Evolutionary conservation across 2,113 vertebrate species (phyloP).

Genomic region (rabbit (Oryctolagus cuniculus)): mOryCun1.1 NC_091453.1:6408501-6409000

Average conservation of each 20-base stretch:
- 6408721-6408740: slow-evolving; percentile 72
- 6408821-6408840: slow-evolving; percentile 75
- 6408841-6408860: slow-evolving; percentile 88
- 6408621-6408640: slow-evolving; percentile 81
- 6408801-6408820: slow-evolving; percentile 66
- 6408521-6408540: background rate
- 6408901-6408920: slow-evolving; percentile 94
- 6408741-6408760: slow-evolving; percentile 77
- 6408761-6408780: background rate
- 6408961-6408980: slow-evolving; percentile 92
- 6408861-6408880: slow-evolving; percentile 92
- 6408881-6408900: slow-evolving; percentile 95
- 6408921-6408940: slow-evolving; percentile 93
- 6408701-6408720: slow-evolving; percentile 82
- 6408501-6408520: accelerated
- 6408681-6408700: slow-evolving; percentile 79
- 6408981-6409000: slow-evolving; percentile 87
- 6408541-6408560: background rate
- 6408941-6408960: slow-evolving; percentile 88
- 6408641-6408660: slow-evolving; percentile 78
- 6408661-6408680: background rate
- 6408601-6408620: slow-evolving; percentile 78
- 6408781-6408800: background rate
- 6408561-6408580: background rate
- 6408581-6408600: background rate